A percentile compares a stretch with the other conserved stretches of the same genome.
Conservation (phyloP, 1,140 invertebrate genomes). For the Camponotus floridanus region DNA sequence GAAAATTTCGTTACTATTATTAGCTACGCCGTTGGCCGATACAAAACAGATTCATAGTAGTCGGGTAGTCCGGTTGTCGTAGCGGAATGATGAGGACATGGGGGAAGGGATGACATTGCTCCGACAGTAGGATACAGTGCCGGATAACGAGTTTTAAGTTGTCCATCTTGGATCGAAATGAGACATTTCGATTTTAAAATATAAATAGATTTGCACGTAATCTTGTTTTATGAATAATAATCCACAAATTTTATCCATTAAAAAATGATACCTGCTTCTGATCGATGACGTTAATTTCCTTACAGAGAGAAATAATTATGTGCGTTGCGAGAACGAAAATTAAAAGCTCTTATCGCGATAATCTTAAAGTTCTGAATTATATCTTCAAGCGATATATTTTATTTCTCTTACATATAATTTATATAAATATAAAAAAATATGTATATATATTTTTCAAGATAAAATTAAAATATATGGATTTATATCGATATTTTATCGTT, state of each 20-base stretch:
- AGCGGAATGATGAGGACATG: background rate
- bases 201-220: background rate
- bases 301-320: background rate
- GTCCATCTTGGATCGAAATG: background rate
- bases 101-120: slow-evolving; percentile 10
- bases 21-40: slow-evolving; percentile 25
- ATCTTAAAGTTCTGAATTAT: background rate
- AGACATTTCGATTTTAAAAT: background rate
- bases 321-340: too few relatives aligned
- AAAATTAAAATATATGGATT: slow-evolving; percentile 1
- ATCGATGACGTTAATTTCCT: background rate
- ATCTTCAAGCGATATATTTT: background rate
- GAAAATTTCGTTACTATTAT: background rate
- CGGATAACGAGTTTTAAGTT: slow-evolving; percentile 23
- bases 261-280: background rate
- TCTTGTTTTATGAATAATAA: background rate
- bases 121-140: slow-evolving; percentile 28
- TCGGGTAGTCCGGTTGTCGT: slow-evolving; percentile 26
- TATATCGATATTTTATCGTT: background rate
- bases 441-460: background rate
- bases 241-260: background rate
- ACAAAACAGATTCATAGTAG: slow-evolving; percentile 42
- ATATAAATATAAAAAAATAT: background rate
- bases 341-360: background rate
- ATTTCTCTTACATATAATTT: background rate